Evolutionary conservation across 2,888 invertebrate genomes (phyloP).

Genomic region (Mellilla xanthometata): DNA sequence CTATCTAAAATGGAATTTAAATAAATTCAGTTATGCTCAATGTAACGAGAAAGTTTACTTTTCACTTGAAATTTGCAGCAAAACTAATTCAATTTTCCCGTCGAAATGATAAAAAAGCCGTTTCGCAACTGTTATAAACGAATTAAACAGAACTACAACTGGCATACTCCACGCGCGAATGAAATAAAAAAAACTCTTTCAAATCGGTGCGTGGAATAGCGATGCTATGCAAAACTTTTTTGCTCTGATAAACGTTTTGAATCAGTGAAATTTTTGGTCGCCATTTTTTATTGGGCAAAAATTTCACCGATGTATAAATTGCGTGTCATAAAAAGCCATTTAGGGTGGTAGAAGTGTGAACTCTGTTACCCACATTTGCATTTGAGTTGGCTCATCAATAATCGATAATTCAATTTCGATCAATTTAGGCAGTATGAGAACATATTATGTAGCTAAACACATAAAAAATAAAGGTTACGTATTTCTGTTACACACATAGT

Average conservation of each 20-base stretch:
- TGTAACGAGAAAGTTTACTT: no score
- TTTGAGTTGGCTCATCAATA: no score
- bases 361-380: no score
- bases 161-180: slow-evolving; percentile 18
- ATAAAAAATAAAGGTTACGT: no score
- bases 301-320: slow-evolving; percentile 4
- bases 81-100: neutral
- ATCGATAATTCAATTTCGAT: no score
- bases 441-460: no score
- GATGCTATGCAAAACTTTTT: slow-evolving; percentile 35
- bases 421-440: no score
- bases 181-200: slow-evolving; percentile 25
- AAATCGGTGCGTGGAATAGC: slow-evolving; percentile 27
- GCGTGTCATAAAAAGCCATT: neutral
- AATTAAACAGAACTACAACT: slow-evolving; percentile 23
- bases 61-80: no score
- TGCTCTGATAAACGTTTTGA: slow-evolving; percentile 43
- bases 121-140: slow-evolving; percentile 19
- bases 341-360: no score
- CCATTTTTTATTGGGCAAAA: slow-evolving; percentile 10
- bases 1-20: no score
- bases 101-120: neutral
- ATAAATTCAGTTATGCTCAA: no score
- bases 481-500: no score
- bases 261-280: slow-evolving; percentile 30